phyloP scores from a whole-genome alignment of 2,888 invertebrate genomes.

The Archaeoteleia sp. region DNA sequence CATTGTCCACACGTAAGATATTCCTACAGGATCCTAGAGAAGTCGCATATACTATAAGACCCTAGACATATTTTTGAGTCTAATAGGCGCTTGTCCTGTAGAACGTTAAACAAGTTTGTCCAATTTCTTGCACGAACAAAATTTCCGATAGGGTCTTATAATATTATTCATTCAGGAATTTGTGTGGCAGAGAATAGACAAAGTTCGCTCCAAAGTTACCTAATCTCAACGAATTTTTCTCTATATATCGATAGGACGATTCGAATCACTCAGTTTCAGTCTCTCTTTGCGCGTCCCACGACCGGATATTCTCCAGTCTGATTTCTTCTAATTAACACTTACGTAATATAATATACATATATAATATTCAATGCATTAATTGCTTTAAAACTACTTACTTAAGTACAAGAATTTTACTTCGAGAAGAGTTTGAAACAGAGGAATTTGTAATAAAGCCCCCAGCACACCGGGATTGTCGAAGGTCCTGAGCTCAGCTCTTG shows the following conservation, averaged over 20 bases:
- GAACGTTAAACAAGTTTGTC: no score
- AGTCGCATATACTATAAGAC: no score
- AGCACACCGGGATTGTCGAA: conserved; percentile 46
- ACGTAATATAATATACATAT: conserved; percentile 39
- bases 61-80: no score
- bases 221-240: conserved; percentile 21
- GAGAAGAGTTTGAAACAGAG: conserved; percentile 29
- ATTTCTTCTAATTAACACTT: conserved; percentile 39
- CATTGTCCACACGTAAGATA: no score
- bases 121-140: no score
- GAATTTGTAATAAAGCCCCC: conserved; percentile 45
- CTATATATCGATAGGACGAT: conserved; percentile 7
- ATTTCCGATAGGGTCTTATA: no score
- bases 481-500: conserved; percentile 56
- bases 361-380: conserved; percentile 34
- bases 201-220: conserved; percentile 17
- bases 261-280: conserved; percentile 13
- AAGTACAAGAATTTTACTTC: conserved; percentile 43
- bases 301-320: conserved; percentile 11
- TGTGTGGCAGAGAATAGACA: no score
- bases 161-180: no score
- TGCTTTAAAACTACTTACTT: conserved; percentile 39
- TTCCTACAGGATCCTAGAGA: no score
- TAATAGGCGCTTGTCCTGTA: no score
- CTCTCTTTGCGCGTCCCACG: neutral